A percentile compares a stretch with the other conserved stretches of the same genome.
Evolutionary conservation across 2,113 vertebrate species (phyloP).

Genomic region (Delphinapterus leucas): DNA sequence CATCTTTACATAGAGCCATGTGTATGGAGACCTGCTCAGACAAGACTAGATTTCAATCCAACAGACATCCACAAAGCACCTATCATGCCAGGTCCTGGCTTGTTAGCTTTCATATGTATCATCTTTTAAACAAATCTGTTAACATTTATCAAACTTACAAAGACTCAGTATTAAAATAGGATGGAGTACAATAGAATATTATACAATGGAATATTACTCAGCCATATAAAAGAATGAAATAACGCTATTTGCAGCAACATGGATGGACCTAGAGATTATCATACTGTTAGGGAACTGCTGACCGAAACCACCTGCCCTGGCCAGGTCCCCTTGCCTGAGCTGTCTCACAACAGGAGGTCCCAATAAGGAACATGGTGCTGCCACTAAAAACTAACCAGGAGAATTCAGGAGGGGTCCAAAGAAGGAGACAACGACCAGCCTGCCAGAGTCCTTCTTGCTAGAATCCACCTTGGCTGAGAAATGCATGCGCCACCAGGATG

Average conservation of each 20-base stretch:
- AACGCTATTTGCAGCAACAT: not conserved
- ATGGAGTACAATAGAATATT: not conserved
- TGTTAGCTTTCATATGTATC: not conserved
- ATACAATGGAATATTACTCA: not conserved
- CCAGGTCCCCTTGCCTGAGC: not conserved
- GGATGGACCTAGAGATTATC: not conserved
- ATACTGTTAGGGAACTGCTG: not conserved
- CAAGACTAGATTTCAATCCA: not conserved
- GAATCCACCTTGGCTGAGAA: not conserved
- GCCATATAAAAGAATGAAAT: not conserved
- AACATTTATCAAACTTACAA: not conserved
- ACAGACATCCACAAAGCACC: not conserved
- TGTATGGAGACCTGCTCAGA: not conserved
- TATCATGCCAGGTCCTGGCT: not conserved
- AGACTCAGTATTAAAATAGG: not conserved
- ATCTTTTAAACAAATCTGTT: not conserved
- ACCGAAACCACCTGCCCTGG: not conserved
- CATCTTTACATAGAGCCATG: not conserved
- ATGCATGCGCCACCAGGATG: not conserved
- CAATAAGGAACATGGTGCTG: not conserved
- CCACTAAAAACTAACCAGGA: not conserved
- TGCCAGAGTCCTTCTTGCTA: not conserved
- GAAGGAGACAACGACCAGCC: not conserved
- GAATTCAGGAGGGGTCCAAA: not conserved
- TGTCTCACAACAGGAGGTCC: not conserved